Evolutionary conservation across 37 sponge, comb jelly and placozoan genomes (phyloP).

Genomic region (Tethya wilhelma): DNA sequence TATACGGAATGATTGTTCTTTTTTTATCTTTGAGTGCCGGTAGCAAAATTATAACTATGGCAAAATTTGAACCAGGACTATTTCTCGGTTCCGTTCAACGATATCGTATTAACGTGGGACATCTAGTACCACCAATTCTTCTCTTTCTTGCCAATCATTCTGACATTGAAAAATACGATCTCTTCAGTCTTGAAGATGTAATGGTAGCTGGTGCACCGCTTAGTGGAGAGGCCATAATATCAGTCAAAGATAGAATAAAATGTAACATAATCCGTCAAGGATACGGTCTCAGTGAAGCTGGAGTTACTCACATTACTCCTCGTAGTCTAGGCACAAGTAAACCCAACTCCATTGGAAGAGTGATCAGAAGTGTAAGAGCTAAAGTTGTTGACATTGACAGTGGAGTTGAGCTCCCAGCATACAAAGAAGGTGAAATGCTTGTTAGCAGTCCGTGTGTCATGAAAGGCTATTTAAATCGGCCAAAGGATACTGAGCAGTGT

Average conservation of each 20-base stretch:
- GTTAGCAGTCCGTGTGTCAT: conserved; percentile 83
- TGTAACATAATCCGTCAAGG: conserved; percentile 59
- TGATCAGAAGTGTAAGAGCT: conserved; percentile 45
- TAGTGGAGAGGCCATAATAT: conserved; percentile 63
- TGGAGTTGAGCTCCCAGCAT: conserved; percentile 30
- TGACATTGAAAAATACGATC: conserved; percentile 77
- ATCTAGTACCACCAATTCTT: conserved; percentile 81
- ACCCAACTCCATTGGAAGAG: conserved; percentile 66
- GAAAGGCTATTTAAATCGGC: conserved; percentile 87
- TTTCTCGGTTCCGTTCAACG: conserved; percentile 68
- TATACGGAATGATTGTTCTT: conserved; percentile 74
- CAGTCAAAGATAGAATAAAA: conserved; percentile 42
- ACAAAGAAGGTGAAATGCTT: conserved; percentile 74
- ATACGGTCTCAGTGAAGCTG: conserved; percentile 86
- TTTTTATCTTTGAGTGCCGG: conserved; percentile 58
- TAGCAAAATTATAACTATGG: conserved; percentile 50
- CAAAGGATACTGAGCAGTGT: conserved; percentile 60
- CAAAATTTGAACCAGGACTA: conserved; percentile 74
- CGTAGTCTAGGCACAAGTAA: not conserved
- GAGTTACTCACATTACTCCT: conserved; percentile 63
- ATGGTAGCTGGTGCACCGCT: conserved; percentile 86
- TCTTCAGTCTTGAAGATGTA: conserved; percentile 54
- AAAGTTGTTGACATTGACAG: conserved; percentile 69
- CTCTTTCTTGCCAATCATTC: conserved; percentile 89
- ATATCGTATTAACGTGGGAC: conserved; percentile 39